Conservation (phyloP, 1,140 invertebrate species). For the Drosophila tristis region DNA sequence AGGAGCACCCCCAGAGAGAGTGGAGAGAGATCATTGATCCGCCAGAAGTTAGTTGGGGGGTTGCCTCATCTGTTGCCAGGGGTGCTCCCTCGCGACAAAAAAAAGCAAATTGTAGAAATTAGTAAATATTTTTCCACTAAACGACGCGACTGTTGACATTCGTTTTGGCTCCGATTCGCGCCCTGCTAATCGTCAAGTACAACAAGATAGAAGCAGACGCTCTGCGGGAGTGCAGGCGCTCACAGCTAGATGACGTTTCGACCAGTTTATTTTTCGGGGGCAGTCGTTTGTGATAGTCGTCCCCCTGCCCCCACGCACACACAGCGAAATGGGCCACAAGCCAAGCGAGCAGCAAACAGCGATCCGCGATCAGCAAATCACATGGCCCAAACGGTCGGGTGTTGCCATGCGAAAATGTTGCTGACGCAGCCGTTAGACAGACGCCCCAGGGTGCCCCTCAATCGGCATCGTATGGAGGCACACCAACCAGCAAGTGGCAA, state of each 20-base stretch:
- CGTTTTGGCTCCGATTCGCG: no score
- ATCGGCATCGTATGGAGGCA: no score
- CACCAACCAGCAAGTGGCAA: constrained; percentile 1
- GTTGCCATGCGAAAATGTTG: constrained; percentile 67
- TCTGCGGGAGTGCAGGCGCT: no score
- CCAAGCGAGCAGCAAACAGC: constrained; percentile 23
- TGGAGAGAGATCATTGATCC: no score
- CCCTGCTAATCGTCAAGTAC: constrained; percentile 16
- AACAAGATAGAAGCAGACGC: constrained; percentile 16
- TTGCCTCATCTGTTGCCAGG: no score
- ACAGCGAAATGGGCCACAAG: constrained; percentile 20
- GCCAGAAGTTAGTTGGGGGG: no score
- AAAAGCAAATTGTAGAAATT: no score
- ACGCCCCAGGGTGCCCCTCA: constrained; percentile 9
- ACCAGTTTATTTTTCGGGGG: constrained; percentile 18
- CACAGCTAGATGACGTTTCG: constrained; percentile 18
- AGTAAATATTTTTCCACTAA: no score
- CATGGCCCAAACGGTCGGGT: constrained; percentile 54
- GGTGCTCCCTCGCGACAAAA: no score
- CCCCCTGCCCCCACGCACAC: neutral
- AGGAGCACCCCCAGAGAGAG: no score
- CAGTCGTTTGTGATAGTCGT: neutral
- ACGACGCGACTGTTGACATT: no score
- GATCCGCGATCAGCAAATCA: constrained; percentile 29
- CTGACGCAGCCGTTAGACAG: constrained; percentile 54